Percentiles rank a stretch among this genome's conserved stretches.
These are phyloP conservation scores for Alcedo atthis DNA, from an alignment of 2,797 vertebrate species.

Conservation along the genomic window DNA sequence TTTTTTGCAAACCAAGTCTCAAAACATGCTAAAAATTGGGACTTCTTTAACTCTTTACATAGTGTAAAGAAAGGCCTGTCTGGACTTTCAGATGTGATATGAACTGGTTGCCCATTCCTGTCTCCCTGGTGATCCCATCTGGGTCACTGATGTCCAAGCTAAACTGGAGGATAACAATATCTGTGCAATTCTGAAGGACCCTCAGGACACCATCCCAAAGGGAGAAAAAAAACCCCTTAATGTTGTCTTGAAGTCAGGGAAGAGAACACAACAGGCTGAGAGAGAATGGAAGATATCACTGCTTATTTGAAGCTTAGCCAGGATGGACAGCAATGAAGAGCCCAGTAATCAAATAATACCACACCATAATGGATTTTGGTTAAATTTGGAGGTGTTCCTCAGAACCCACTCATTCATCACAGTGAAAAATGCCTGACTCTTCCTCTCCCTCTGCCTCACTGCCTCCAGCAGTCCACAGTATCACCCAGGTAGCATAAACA, in stretches of 20 bases:
- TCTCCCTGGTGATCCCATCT: neutral
- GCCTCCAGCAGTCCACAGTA: neutral
- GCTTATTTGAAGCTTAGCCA: neutral
- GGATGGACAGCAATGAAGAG: neutral
- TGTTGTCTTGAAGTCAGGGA: neutral
- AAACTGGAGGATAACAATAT: neutral
- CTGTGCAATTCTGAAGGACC: neutral
- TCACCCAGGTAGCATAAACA: neutral
- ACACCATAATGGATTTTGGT: neutral
- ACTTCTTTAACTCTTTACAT: neutral
- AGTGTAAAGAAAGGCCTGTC: neutral
- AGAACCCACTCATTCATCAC: neutral
- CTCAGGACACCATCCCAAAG: neutral
- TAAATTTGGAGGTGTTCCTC: neutral
- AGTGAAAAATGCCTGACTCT: neutral
- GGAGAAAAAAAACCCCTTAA: neutral
- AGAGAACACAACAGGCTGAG: neutral
- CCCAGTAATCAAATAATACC: neutral
- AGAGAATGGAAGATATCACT: neutral
- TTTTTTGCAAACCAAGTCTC: neutral
- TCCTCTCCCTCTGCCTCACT: neutral
- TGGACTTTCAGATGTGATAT: neutral
- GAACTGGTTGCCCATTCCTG: neutral
- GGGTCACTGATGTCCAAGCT: neutral
- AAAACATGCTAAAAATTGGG: neutral